These are phyloP conservation scores for Aplochiton taeniatus DNA, from an alignment of 2,797 vertebrate genomes.

Conservation along the genomic window DNA sequence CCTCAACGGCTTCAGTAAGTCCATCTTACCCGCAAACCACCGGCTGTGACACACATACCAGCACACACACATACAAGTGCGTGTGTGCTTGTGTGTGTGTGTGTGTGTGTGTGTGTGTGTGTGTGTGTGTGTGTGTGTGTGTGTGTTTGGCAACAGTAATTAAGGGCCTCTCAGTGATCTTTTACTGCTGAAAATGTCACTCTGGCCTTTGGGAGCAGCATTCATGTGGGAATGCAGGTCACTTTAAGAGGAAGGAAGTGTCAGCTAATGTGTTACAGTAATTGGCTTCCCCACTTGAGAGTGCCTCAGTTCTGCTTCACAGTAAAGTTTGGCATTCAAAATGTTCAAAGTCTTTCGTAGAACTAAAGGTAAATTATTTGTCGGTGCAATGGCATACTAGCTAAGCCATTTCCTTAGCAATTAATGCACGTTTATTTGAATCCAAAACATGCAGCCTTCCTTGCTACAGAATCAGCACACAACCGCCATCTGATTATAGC, in stretches of 20 bases:
- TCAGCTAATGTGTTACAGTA: slow-evolving; percentile 51
- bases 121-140: slow-evolving; percentile 3
- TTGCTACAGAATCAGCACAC: too few species aligned
- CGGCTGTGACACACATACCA: slow-evolving; percentile 22
- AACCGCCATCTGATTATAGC: neutral
- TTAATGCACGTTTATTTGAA: too few species aligned
- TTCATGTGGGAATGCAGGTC: slow-evolving; percentile 59
- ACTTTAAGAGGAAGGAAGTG: slow-evolving; percentile 48
- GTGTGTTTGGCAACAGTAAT: slow-evolving; percentile 58
- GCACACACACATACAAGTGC: slow-evolving; percentile 2
- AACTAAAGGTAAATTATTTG: neutral
- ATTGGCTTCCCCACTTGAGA: slow-evolving; percentile 50
- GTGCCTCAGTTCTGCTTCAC: slow-evolving; percentile 17
- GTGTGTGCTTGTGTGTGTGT: neutral
- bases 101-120: neutral
- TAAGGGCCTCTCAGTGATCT: slow-evolving; percentile 63
- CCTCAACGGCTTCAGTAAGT: slow-evolving; percentile 95
- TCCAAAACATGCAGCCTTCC: too few species aligned
- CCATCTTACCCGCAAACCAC: slow-evolving; percentile 28
- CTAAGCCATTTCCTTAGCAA: too few species aligned
- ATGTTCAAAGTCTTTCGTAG: neutral
- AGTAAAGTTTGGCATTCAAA: slow-evolving; percentile 35
- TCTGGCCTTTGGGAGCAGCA: slow-evolving; percentile 72
- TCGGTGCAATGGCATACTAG: too few species aligned
- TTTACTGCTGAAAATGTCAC: slow-evolving; percentile 76